phyloP scores from a whole-genome alignment of 2,113 vertebrate species.

The Canis aureus region DNA sequence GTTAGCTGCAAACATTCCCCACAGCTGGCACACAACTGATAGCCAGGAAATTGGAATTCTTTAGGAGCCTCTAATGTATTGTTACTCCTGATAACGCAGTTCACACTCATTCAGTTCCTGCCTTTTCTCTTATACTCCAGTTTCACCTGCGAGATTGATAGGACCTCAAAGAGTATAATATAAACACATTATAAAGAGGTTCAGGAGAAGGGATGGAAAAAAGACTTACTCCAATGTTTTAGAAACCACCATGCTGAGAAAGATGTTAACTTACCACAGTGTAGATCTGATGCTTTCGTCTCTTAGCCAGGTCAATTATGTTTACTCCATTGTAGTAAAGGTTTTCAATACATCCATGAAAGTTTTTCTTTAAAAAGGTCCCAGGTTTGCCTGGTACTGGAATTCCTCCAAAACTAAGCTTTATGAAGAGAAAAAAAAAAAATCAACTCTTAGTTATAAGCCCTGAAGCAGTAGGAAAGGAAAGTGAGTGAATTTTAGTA shows the following conservation, averaged over 20 bases:
- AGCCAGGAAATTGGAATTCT: background rate
- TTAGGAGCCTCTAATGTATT: background rate
- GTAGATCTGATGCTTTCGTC: constrained; percentile 98
- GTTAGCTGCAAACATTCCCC: background rate
- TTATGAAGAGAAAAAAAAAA: constrained; percentile 79
- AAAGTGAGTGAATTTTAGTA: background rate
- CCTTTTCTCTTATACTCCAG: background rate
- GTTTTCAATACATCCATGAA: constrained; percentile 98
- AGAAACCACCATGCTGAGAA: background rate
- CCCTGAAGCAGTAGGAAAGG: background rate
- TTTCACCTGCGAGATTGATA: background rate
- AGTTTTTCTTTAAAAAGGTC: constrained; percentile 98
- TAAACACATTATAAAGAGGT: background rate
- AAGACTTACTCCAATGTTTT: background rate
- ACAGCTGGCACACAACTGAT: background rate
- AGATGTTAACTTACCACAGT: constrained; percentile 92
- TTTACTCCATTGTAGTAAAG: constrained; percentile 99
- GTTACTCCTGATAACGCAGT: background rate
- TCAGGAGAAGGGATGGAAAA: background rate
- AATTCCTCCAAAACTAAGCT: constrained; percentile 99
- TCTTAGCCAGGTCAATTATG: constrained; percentile 97
- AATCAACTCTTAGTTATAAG: constrained; percentile 69
- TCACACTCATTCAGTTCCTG: background rate
- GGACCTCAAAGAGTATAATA: background rate
- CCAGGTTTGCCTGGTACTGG: constrained; percentile 98